Conservation (phyloP, 2,113 vertebrate genomes). For the Nyctereutes procyonoides region DNA sequence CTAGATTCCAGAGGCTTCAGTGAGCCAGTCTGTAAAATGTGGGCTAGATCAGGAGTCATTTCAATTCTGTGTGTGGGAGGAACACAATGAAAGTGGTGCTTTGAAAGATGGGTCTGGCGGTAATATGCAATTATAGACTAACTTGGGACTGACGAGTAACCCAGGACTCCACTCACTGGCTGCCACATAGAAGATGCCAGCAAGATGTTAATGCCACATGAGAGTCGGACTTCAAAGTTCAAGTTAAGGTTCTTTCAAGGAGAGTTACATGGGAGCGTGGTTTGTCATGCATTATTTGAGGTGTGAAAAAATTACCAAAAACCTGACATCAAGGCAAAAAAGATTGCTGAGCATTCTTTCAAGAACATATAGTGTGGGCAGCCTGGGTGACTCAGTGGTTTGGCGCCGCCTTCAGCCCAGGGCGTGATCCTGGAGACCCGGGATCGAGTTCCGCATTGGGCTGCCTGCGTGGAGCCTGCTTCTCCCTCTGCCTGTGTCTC, state of each 20-base stretch:
- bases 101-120: neutral
- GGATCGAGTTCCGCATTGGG: too few relatives aligned
- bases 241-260: neutral
- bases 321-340: constrained; percentile 6
- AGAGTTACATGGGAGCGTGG: neutral
- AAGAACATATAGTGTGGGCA: neutral
- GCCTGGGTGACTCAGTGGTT: too few relatives aligned
- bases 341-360: neutral
- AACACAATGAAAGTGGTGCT: constrained; percentile 16
- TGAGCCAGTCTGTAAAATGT: neutral
- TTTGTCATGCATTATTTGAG: constrained; percentile 46
- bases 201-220: neutral
- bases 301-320: constrained; percentile 17
- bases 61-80: neutral
- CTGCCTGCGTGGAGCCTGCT: too few relatives aligned
- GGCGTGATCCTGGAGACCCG: too few relatives aligned
- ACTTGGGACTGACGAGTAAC: neutral
- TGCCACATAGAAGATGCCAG: constrained; percentile 11
- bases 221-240: neutral
- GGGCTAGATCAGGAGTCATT: constrained; percentile 27
- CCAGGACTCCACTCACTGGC: neutral
- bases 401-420: too few relatives aligned
- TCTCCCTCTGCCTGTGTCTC: too few relatives aligned
- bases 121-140: neutral
- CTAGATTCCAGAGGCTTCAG: constrained; percentile 46